Conservation (phyloP, 1,140 invertebrate genomes). For the Macrobrachium nipponense region DNA sequence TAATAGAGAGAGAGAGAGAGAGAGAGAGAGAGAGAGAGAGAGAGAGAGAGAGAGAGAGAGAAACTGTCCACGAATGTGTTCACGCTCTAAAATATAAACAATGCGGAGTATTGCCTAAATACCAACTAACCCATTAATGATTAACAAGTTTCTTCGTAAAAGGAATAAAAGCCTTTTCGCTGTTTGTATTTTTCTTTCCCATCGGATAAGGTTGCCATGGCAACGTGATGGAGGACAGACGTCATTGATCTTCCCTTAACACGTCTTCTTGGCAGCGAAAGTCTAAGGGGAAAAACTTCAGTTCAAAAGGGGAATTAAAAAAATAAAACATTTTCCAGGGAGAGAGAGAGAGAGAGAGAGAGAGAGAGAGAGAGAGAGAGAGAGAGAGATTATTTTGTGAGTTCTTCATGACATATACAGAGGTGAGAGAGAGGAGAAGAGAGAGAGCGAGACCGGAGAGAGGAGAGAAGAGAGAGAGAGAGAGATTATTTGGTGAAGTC, state of each 20-base stretch:
- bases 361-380: conserved; percentile 19
- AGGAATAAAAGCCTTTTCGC: too few species aligned
- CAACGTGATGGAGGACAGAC: conserved; percentile 52
- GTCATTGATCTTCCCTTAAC: conserved; percentile 53
- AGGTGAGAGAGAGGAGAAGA: not conserved
- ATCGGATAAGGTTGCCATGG: conserved; percentile 47
- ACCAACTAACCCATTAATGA: too few species aligned
- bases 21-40: too few species aligned
- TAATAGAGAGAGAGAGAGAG: too few species aligned
- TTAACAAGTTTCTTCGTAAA: too few species aligned
- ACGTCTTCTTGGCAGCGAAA: conserved; percentile 45
- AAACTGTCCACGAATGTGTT: too few species aligned
- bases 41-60: too few species aligned
- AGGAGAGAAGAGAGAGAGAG: conserved; percentile 4
- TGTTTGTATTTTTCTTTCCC: not conserved
- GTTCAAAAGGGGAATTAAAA: conserved; percentile 21
- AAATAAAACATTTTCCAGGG: not conserved
- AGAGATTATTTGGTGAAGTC: too few species aligned
- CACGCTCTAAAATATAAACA: too few species aligned
- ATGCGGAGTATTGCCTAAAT: too few species aligned
- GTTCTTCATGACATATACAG: too few species aligned
- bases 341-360: not conserved
- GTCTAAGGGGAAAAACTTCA: not conserved
- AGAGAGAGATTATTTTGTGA: too few species aligned
- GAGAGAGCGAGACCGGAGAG: conserved; percentile 14